These are phyloP conservation scores for Zaprionus camerounensis DNA, from an alignment of 1,140 invertebrate species.

Conservation along the genomic window DNA sequence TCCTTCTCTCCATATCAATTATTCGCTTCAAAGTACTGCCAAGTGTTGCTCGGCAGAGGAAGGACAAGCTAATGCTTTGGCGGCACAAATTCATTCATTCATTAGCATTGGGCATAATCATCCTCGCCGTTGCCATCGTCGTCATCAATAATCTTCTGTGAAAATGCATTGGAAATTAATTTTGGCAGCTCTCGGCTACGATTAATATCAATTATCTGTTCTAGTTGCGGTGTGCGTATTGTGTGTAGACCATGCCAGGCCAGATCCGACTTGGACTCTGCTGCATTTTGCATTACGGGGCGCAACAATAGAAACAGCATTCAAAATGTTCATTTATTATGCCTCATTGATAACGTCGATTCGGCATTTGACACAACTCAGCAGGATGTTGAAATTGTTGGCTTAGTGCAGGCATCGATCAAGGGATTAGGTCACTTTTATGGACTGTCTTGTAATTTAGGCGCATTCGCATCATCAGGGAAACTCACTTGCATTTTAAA, in stretches of 20 bases:
- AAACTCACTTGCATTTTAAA: neutral
- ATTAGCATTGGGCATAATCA: constrained; percentile 13
- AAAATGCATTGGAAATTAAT: constrained; percentile 72
- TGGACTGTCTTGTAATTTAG: neutral
- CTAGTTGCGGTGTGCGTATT: constrained; percentile 30
- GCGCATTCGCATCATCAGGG: neutral
- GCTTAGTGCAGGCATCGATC: neutral
- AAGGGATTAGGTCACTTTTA: neutral
- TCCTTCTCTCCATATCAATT: constrained; percentile 46
- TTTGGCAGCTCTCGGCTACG: constrained; percentile 75
- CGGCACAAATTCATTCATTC: constrained; percentile 17
- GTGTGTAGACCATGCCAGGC: neutral
- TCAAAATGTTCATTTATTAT: constrained; percentile 41
- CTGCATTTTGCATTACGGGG: constrained; percentile 11
- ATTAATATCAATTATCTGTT: constrained; percentile 78
- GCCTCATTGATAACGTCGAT: constrained; percentile 32
- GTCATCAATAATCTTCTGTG: constrained; percentile 70
- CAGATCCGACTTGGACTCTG: neutral
- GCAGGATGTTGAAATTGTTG: neutral
- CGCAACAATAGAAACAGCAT: constrained; percentile 18
- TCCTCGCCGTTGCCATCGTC: constrained; percentile 26
- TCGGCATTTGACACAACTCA: neutral
- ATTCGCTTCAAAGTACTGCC: constrained; percentile 51
- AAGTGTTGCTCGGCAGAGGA: neutral
- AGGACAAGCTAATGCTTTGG: neutral